Evolutionary conservation across 2,113 vertebrate species (phyloP).

Genomic region (Zosterops borbonicus): DNA sequence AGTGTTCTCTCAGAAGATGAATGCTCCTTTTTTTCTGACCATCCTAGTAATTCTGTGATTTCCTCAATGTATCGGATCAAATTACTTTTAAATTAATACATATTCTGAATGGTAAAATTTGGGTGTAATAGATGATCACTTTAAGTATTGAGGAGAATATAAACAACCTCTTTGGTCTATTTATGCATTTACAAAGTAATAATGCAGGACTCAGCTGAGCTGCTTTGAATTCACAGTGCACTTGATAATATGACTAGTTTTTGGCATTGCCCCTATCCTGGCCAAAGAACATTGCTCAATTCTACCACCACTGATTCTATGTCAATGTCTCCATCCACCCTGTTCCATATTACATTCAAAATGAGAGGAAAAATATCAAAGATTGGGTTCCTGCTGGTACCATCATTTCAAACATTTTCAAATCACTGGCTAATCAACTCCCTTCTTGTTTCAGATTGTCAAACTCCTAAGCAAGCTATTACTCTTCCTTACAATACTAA

Average conservation of each 20-base stretch:
- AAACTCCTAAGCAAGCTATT: slow-evolving; percentile 43
- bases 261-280: not conserved
- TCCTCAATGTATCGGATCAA: not conserved
- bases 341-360: not conserved
- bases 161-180: not conserved
- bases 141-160: not conserved
- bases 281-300: not conserved
- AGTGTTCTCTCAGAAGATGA: not conserved
- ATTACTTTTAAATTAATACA: not conserved
- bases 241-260: not conserved
- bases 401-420: slow-evolving; percentile 10
- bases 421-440: slow-evolving; percentile 19
- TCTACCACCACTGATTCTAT: not conserved
- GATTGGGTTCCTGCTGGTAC: not conserved
- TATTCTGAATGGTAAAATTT: not conserved
- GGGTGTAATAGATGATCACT: not conserved
- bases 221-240: not conserved
- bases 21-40: not conserved
- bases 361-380: not conserved
- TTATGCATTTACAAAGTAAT: not conserved
- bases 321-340: not conserved
- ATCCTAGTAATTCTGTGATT: not conserved
- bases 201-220: not conserved
- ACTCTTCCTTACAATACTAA: slow-evolving; percentile 34
- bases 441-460: slow-evolving; percentile 11